A percentile compares a stretch with the other conserved stretches of the same genome.
Conservation (phyloP, 2,113 vertebrate genomes). For the Dromiciops gliroides region DNA sequence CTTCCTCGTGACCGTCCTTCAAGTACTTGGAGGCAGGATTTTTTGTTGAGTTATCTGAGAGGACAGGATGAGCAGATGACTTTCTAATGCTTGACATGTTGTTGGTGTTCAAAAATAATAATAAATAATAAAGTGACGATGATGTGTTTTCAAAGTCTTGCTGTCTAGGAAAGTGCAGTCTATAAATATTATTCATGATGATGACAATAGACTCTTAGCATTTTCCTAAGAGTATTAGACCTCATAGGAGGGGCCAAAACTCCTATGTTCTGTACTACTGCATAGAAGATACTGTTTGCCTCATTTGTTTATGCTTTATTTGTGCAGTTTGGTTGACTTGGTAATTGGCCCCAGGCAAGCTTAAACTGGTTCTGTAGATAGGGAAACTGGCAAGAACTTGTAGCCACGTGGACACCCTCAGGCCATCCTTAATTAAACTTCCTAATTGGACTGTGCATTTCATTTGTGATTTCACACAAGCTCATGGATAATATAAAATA, state of each 20-base stretch:
- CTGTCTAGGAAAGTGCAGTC: background rate
- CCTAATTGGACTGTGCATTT: background rate
- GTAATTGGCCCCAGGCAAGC: background rate
- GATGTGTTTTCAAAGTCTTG: background rate
- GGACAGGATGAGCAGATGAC: background rate
- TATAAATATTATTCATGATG: background rate
- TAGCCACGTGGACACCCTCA: background rate
- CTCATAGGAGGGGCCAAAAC: background rate
- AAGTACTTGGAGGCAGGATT: background rate
- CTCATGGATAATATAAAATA: background rate
- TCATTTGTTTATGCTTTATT: slow-evolving; percentile 21
- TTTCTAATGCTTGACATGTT: background rate
- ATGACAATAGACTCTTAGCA: background rate
- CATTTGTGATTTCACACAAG: background rate
- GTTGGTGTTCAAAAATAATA: background rate
- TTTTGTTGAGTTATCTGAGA: background rate
- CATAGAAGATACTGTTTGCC: background rate
- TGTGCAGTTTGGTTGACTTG: background rate
- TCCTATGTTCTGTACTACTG: slow-evolving; percentile 16
- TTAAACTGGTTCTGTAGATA: slow-evolving; percentile 4
- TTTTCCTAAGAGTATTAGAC: slow-evolving; percentile 1
- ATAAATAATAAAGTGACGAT: slow-evolving; percentile 26
- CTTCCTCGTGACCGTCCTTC: background rate
- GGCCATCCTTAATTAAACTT: slow-evolving; percentile 27
- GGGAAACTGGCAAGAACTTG: background rate